These are phyloP conservation scores for Isichthys henryi DNA, from an alignment of 2,113 vertebrate species.

Conservation along the genomic window DNA sequence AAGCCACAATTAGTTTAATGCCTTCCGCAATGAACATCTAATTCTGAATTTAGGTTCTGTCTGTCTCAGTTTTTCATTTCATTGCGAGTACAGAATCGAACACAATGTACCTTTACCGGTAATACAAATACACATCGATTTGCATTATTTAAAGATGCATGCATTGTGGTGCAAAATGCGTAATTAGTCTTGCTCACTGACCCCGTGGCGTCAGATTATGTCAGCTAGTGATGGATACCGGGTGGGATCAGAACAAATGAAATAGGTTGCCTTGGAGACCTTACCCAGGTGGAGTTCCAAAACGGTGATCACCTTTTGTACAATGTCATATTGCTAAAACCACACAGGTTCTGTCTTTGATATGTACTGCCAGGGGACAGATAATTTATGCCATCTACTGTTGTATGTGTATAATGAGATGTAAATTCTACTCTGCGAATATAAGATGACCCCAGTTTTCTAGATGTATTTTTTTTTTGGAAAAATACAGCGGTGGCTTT, in stretches of 20 bases:
- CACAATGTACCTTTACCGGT: not conserved
- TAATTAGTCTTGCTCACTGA: not conserved
- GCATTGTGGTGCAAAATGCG: not conserved
- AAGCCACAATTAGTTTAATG: not conserved
- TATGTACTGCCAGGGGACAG: not conserved
- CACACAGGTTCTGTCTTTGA: not conserved
- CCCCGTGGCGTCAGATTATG: not conserved
- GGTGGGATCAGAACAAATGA: not conserved
- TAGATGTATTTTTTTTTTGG: not conserved
- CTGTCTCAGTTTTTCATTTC: not conserved
- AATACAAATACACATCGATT: not conserved
- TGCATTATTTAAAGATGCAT: not conserved
- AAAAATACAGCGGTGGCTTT: not conserved
- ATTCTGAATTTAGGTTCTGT: not conserved
- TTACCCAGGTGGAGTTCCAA: not conserved
- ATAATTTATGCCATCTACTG: not conserved
- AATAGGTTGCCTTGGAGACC: not conserved
- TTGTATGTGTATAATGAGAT: not conserved
- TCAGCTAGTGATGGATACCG: not conserved
- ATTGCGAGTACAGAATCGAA: not conserved
- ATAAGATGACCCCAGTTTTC: not conserved
- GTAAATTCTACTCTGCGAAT: not conserved
- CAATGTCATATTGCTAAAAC: not conserved
- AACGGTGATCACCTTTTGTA: not conserved
- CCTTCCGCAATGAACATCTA: not conserved